Evolutionary conservation across 2,113 vertebrate genomes (phyloP).

Genomic region (Glaucomys volans): DNA sequence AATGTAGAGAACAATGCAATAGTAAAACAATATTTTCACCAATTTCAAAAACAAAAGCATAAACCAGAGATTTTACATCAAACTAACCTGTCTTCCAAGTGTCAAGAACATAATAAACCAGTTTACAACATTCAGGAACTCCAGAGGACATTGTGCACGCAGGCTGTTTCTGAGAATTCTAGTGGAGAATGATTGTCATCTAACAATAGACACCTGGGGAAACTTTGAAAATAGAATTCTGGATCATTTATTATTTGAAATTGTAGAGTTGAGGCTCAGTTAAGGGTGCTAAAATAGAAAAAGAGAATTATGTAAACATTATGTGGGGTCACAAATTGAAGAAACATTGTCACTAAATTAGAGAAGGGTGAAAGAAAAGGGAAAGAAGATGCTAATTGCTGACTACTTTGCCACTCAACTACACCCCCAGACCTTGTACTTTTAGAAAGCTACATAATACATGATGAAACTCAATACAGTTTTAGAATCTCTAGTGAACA

Average conservation of each 20-base stretch:
- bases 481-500: not conserved
- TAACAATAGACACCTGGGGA: not conserved
- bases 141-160: not conserved
- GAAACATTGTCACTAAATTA: not conserved
- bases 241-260: conserved; percentile 7
- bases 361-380: not conserved
- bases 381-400: not conserved
- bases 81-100: not conserved
- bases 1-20: not conserved
- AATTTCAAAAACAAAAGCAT: not conserved
- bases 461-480: not conserved
- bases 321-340: not conserved
- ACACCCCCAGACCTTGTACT: not conserved
- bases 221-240: not conserved
- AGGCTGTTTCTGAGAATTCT: not conserved
- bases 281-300: not conserved
- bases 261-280: not conserved
- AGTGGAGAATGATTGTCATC: not conserved
- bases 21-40: not conserved
- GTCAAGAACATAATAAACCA: not conserved
- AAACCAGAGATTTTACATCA: not conserved
- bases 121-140: not conserved
- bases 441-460: not conserved
- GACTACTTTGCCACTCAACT: not conserved
- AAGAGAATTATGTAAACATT: not conserved